Evolutionary conservation across 1,140 invertebrate species (phyloP), one percentile per base, ranked within the genome.

Genomic region (Drosophila miranda): DNA sequence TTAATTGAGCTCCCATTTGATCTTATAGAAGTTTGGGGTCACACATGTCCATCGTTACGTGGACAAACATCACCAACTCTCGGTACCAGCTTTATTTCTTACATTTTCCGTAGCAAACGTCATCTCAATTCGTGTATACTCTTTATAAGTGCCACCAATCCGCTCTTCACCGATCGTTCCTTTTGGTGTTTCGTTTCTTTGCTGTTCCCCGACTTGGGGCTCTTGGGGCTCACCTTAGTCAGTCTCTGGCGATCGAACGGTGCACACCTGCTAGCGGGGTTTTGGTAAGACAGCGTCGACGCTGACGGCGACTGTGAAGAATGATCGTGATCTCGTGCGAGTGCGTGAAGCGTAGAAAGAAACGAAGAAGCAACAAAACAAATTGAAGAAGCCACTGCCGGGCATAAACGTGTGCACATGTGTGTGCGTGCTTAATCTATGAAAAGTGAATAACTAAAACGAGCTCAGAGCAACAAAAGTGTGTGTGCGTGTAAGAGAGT

Each of bases 391-490:
- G 60, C 64, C 61, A 53, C 48, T 44, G 58, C 54, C 41, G 49
- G 21, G 38, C 61, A 48, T 13, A 19, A 1, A 2, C 2, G 56
- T 43, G 28, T 49, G n/a, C 56, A 16, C 16, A 16, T 16, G 70
- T 51, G 50, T 42, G 63, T 60, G 60, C 66, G 63, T 58, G 75
- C n/a, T 49, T 59, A 67, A 70, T 81, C 82, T 87, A 82, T 78
- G 82, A 86, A 86, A 86, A 86, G 81, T 86, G 81, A 86, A 86
- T 86, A 86, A 80, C 82, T 71, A 74, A 86, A 66, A 76, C 68
- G 53, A 62, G 76, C 72, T 45, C 57, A 61, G 60, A 61, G 79
- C 79, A 46, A 52, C 52, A 34, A 26, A 30, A 46, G 46, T 55
- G 42, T 63, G 34, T 43, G 53, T 30, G 62, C 38, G 55, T 16